Evolutionary conservation across 2,113 vertebrate genomes (phyloP), one percentile per base, ranked within the genome.

Genomic region (Ivindomyrus marchei): DNA sequence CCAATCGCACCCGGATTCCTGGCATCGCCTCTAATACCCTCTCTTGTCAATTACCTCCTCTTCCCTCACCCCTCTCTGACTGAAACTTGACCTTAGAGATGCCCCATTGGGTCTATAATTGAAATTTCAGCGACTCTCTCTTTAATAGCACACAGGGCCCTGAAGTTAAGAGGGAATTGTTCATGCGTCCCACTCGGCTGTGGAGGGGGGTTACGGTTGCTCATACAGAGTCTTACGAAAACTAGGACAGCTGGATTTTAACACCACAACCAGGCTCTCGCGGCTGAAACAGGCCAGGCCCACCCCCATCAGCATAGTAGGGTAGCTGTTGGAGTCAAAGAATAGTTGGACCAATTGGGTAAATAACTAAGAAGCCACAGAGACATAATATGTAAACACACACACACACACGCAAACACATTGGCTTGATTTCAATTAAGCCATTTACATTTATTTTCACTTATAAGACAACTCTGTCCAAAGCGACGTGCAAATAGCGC

Each of bases 61-160:
- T 47, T 85, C 42, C 42, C 39, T 85, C 42, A 10, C 45, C 3
- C 83, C 83, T 85, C 83, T 47, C 83, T 85, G 83, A 85, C 83
- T 85, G 83, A 85, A 85, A 47, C 83, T 47, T 85, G 83, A 85
- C 83, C 83, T 85, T 21, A 47, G 45, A 24, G 83, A 85, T 85
- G 83, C 83, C 83, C 39, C 45, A 85, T 85, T 47, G 45, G 39
- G 21, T 47, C 21, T 85, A 46, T 49, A 85, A 85, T 85, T 85
- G 83, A 85, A 85, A 85, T 85, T 85, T 21, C 83, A 47, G 45
- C 21, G 83, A 85, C 21, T 47, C 83, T 47, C 45, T 24, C 39
- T 42, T 85, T 45, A 46, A 47, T 24, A 85, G 39, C 83, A 85
- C 42, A n/a, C 39, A 45, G 45, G 83, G 6, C 19, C 45, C 45